Evolutionary conservation across 2,888 invertebrate species (phyloP), one percentile per base, ranked within the genome.

Genomic region (Andrena chrysosceles): DNA sequence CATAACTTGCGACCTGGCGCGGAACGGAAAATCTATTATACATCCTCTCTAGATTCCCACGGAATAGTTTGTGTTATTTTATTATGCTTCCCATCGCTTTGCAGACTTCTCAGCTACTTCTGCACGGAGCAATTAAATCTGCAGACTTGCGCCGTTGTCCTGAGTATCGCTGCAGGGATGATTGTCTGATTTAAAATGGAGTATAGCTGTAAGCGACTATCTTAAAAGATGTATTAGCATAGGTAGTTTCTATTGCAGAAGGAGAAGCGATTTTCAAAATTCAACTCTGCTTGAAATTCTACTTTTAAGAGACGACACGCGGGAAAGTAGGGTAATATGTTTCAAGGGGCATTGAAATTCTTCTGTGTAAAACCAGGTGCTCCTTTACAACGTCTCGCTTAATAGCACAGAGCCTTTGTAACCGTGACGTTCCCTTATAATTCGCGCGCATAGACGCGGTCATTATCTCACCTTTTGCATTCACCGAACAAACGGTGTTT

Each of bases 241-340:
- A 42, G 42, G 42, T 42, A 42, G 42, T 0, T 42, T 42, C 4
- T 42, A 42, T 16, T 5, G 42, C 16, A 5, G 42, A 4, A 16
- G 16, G 4, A 16, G 42, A 16, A 42, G 16, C 42, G 16, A 16
- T 42, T 42, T 42, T 42, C 42, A 5, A 42, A 42, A 42, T 42
- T 42, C 42, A 26, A 26, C 13, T 56, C 13, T 1, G 10, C 10
- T n/a, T 0, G 10, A 75, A 59, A 62, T 52, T 60, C 49, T 20
- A 26, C 8, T 26, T 20, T 52, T 60, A 26, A 68, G 13, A 49
- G 35, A 48, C n/a, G n/a, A 60, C n/a, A 31, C 26, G 10, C 3
- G 48, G 56, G 23, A 75, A 75, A 75, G 68, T 75, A 75, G 74
- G 68, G 23, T 67, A 60, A 67, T 60, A 68, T 49, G 49, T 68